A percentile compares a stretch with the other conserved stretches of the same genome.
phyloP scores from a whole-genome alignment of 2,113 vertebrate species.

The human region GRCh38 chr2:76607501-76608000 shows the following conservation, averaged over 20 bases:
- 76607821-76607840: neutral
- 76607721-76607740: neutral
- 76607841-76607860: neutral
- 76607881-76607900: neutral
- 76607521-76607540: neutral
- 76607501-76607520: neutral
- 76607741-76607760: constrained; percentile 12
- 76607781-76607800: neutral
- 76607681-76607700: neutral
- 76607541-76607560: neutral
- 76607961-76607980: neutral
- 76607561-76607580: neutral
- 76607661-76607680: neutral
- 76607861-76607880: neutral
- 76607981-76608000: neutral
- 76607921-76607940: neutral
- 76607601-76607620: neutral
- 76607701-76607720: neutral
- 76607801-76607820: neutral
- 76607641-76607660: neutral
- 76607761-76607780: neutral
- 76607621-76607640: neutral
- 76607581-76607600: neutral
- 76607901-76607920: neutral
- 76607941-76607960: neutral